Percentiles rank a stretch among this genome's conserved stretches.
These are phyloP conservation scores for Aplidium turbinatum DNA, from an alignment of 23 tunicate species.

Conservation along the genomic window DNA sequence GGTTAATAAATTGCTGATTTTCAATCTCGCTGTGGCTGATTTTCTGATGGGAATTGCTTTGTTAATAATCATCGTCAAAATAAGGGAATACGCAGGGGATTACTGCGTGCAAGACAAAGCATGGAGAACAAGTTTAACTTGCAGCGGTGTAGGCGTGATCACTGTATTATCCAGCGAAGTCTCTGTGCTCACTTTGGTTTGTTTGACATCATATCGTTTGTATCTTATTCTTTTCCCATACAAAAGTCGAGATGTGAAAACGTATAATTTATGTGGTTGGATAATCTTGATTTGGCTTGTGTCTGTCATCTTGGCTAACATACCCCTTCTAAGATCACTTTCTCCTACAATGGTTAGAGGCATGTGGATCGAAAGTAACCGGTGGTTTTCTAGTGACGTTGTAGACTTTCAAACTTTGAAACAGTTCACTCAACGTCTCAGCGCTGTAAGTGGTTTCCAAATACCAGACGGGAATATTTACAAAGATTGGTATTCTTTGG, in stretches of 20 bases:
- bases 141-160: slow-evolving; percentile 21
- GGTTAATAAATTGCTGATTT: too few relatives aligned
- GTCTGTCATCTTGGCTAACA: slow-evolving; percentile 18
- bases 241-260: slow-evolving; percentile 18
- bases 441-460: not conserved
- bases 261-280: not conserved
- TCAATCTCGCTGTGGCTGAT: slow-evolving; percentile 55
- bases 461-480: slow-evolving; percentile 6
- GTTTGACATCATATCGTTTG: slow-evolving; percentile 26
- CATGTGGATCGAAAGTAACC: not conserved
- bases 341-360: slow-evolving; percentile 24
- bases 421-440: slow-evolving; percentile 20
- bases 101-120: slow-evolving; percentile 33
- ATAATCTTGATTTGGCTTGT: slow-evolving; percentile 15
- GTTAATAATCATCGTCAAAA: slow-evolving; percentile 26
- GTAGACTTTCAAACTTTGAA: not conserved
- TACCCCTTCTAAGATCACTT: slow-evolving; percentile 10
- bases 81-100: slow-evolving; percentile 8
- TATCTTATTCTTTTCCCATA: slow-evolving; percentile 5
- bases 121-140: slow-evolving; percentile 29
- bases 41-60: slow-evolving; percentile 52
- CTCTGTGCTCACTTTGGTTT: slow-evolving; percentile 41
- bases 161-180: slow-evolving; percentile 43
- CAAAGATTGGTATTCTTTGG: too few relatives aligned
- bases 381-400: slow-evolving; percentile 11